Conservation (phyloP, 2,888 invertebrate genomes). For the Nipponacmea schrenckii region DNA sequence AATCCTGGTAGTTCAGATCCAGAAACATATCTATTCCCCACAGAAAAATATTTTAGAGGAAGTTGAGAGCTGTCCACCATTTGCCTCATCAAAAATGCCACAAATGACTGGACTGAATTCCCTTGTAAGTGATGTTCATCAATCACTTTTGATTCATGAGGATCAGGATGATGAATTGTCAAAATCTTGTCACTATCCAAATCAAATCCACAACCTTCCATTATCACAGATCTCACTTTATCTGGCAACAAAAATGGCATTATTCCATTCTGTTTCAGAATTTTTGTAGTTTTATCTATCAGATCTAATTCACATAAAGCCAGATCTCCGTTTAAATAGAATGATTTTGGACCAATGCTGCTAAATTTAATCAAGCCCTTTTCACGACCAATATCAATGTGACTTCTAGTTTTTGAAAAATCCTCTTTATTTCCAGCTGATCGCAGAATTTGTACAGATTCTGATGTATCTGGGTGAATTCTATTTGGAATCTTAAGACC, state of each 20-base stretch:
- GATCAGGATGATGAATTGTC: too few relatives aligned
- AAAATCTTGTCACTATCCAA: too few relatives aligned
- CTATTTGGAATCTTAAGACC: too few relatives aligned
- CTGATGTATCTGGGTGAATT: too few relatives aligned
- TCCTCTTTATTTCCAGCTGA: too few relatives aligned
- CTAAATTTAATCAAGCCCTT: background rate
- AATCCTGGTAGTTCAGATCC: background rate
- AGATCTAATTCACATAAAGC: background rate
- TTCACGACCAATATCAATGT: background rate
- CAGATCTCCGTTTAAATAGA: background rate
- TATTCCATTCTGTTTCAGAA: background rate
- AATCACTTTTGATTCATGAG: too few relatives aligned
- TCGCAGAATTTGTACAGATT: too few relatives aligned
- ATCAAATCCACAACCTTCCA: background rate
- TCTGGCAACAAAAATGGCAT: background rate
- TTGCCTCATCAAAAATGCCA: too few relatives aligned
- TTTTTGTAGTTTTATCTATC: background rate
- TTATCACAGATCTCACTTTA: background rate
- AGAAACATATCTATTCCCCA: background rate
- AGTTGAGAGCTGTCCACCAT: background rate
- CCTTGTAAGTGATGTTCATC: too few relatives aligned
- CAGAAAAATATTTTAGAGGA: background rate
- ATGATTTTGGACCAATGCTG: background rate
- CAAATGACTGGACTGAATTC: too few relatives aligned
- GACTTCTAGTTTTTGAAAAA: background rate